phyloP scores from a whole-genome alignment of 2,797 vertebrate genomes.

The Phrynocephalus vlangalii region DNA sequence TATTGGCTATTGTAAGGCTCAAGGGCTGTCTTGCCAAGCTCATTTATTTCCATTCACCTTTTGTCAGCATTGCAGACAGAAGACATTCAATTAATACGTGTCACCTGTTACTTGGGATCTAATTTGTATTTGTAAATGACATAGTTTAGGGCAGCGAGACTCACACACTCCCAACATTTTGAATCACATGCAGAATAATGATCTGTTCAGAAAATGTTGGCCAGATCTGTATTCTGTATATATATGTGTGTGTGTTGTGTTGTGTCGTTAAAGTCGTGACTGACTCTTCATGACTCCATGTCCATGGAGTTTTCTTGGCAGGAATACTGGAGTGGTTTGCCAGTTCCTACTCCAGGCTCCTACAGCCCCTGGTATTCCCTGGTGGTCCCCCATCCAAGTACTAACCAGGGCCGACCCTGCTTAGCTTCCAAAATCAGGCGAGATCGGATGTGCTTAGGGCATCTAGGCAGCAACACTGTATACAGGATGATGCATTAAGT shows the following conservation, averaged over 20 bases:
- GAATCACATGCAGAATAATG: constrained; percentile 45
- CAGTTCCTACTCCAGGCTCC: too few relatives aligned
- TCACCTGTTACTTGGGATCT: constrained; percentile 82
- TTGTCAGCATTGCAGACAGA: constrained; percentile 83
- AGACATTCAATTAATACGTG: constrained; percentile 85
- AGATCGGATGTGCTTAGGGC: too few relatives aligned
- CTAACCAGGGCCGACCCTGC: too few relatives aligned
- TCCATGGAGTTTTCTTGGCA: too few relatives aligned
- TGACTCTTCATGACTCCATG: too few relatives aligned
- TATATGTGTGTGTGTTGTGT: too few relatives aligned
- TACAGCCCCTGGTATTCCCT: too few relatives aligned
- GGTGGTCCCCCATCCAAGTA: too few relatives aligned
- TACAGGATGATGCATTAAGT: background rate
- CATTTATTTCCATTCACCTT: constrained; percentile 85
- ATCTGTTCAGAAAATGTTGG: constrained; percentile 47
- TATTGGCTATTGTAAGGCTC: constrained; percentile 85
- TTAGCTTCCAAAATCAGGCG: too few relatives aligned
- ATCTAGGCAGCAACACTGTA: too few relatives aligned
- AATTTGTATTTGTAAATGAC: constrained; percentile 78
- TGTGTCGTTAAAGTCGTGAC: too few relatives aligned
- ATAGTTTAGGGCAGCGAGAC: constrained; percentile 66
- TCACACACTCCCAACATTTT: constrained; percentile 42
- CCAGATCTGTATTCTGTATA: background rate
- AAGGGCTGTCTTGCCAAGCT: constrained; percentile 82
- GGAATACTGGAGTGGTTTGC: too few relatives aligned